A percentile compares a stretch with the other conserved stretches of the same genome.
These are phyloP conservation scores for Papilio aristodemus DNA, from an alignment of 1,140 invertebrate genomes.

Conservation along the genomic window DNA sequence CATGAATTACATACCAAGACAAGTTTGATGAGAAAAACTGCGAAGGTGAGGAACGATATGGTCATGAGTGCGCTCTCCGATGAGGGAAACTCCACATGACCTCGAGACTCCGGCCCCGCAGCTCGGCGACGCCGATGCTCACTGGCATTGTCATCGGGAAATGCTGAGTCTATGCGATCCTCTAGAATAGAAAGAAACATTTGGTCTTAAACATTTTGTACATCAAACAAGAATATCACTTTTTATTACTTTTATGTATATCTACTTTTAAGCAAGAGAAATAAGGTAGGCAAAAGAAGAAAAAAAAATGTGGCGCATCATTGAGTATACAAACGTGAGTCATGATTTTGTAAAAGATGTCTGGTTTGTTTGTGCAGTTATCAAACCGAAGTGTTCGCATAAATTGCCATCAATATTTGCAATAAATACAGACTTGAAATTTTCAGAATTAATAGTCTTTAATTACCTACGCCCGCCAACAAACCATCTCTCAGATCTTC, in stretches of 20 bases:
- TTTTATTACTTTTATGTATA: background rate
- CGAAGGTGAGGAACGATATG: conserved; percentile 90
- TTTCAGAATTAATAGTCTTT: too few relatives aligned
- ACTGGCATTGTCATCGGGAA: conserved; percentile 58
- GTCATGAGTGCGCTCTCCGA: conserved; percentile 89
- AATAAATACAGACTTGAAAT: too few relatives aligned
- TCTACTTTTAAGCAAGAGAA: background rate
- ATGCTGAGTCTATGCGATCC: conserved; percentile 64
- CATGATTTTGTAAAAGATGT: too few relatives aligned
- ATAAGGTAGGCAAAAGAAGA: too few relatives aligned
- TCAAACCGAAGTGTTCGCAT: too few relatives aligned
- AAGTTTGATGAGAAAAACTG: conserved; percentile 89
- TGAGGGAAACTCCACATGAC: conserved; percentile 87
- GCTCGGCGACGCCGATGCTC: conserved; percentile 50
- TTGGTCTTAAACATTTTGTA: background rate
- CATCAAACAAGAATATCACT: background rate
- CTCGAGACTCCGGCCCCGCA: conserved; percentile 66
- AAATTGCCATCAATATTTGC: too few relatives aligned
- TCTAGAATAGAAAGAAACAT: conserved; percentile 53
- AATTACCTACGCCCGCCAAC: conserved; percentile 81
- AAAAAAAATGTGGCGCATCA: too few relatives aligned
- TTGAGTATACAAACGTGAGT: too few relatives aligned
- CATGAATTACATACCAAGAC: conserved; percentile 89
- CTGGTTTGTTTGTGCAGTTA: too few relatives aligned
- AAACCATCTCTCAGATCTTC: conserved; percentile 80